Evolutionary conservation across 2,113 vertebrate species (phyloP).

Genomic region (Hiodon tergisus): DNA sequence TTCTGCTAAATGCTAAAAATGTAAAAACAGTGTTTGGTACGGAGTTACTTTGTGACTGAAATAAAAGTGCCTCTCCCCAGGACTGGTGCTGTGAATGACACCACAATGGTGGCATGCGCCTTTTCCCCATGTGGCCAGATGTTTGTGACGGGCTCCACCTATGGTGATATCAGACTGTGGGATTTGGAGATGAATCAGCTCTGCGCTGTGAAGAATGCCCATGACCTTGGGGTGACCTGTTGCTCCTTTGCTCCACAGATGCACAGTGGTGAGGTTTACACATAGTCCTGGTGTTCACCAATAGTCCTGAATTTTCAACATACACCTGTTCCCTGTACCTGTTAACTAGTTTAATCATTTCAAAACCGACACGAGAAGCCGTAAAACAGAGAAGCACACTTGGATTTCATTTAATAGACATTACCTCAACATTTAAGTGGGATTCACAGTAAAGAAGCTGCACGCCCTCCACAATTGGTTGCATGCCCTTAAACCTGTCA

Average conservation of each 20-base stretch:
- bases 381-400: too few relatives aligned
- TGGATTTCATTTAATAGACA: too few relatives aligned
- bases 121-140: constrained; percentile 71
- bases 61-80: constrained; percentile 52
- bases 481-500: too few relatives aligned
- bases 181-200: constrained; percentile 69
- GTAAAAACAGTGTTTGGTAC: too few relatives aligned
- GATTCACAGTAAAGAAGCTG: too few relatives aligned
- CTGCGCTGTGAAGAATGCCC: constrained; percentile 75
- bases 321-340: not conserved
- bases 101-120: constrained; percentile 81
- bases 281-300: not conserved
- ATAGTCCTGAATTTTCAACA: not conserved
- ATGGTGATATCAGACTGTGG: constrained; percentile 80
- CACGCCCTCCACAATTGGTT: too few relatives aligned
- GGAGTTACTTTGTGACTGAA: not conserved
- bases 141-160: constrained; percentile 83
- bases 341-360: not conserved
- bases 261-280: constrained; percentile 33
- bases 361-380: too few relatives aligned
- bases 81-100: constrained; percentile 72
- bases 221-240: constrained; percentile 87
- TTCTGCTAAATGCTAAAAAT: too few relatives aligned
- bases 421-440: too few relatives aligned
- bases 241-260: constrained; percentile 70